Conservation (phyloP, 2,113 vertebrate genomes). For the Castor canadensis region DNA sequence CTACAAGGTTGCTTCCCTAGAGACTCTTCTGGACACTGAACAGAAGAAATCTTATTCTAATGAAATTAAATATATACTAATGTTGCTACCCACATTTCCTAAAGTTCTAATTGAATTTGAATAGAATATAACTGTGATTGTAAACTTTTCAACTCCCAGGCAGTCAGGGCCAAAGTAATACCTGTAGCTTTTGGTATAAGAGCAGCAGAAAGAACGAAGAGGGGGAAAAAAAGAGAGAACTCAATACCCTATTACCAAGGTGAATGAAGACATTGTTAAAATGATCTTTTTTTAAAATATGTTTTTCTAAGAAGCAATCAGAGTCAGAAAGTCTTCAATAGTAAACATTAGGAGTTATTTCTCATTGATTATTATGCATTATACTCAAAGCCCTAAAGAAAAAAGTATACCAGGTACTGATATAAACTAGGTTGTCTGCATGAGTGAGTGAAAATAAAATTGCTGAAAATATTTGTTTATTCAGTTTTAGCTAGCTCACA, state of each 20-base stretch:
- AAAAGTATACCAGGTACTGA: slow-evolving; percentile 42
- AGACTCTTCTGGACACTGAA: neutral
- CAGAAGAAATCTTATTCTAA: neutral
- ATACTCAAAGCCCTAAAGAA: slow-evolving; percentile 55
- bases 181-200: neutral
- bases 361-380: slow-evolving; percentile 54
- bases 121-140: neutral
- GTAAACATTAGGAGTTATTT: slow-evolving; percentile 42
- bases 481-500: neutral
- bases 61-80: neutral
- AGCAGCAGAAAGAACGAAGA: neutral
- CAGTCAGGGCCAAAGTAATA: neutral
- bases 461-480: slow-evolving; percentile 60
- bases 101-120: neutral
- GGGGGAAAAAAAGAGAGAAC: neutral
- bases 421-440: slow-evolving; percentile 55
- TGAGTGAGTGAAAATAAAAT: slow-evolving; percentile 67
- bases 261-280: slow-evolving; percentile 35
- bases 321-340: neutral
- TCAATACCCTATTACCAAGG: neutral
- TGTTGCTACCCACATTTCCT: slow-evolving; percentile 7
- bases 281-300: neutral
- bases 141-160: neutral
- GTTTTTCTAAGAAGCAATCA: neutral
- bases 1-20: too few species aligned